These are phyloP conservation scores for Ichneumon xanthorius DNA, from an alignment of 2,888 invertebrate genomes.

Conservation along the genomic window DNA sequence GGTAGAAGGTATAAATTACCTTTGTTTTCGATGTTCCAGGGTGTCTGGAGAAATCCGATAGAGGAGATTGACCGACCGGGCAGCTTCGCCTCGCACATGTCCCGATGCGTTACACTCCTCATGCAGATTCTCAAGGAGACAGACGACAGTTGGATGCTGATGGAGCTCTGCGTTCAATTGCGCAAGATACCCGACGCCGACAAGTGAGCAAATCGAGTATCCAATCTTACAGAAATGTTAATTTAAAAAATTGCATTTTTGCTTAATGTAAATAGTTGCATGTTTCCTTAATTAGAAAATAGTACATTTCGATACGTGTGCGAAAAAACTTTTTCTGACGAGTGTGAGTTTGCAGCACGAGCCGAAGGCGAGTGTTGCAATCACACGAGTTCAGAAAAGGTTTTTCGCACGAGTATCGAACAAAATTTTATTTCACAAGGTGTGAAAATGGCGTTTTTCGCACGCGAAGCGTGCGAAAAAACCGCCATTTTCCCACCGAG, in stretches of 20 bases:
- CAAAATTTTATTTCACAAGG: no score
- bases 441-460: no score
- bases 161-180: slow-evolving; percentile 92
- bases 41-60: slow-evolving; percentile 96
- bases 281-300: background rate
- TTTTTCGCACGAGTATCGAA: no score
- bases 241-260: slow-evolving; percentile 1
- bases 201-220: slow-evolving; percentile 87
- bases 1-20: no score
- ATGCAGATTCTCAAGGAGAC: slow-evolving; percentile 93
- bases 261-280: background rate
- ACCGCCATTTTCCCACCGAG: no score
- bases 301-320: no score
- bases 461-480: no score
- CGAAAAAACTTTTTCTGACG: no score
- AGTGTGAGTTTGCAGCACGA: no score
- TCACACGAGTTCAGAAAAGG: no score
- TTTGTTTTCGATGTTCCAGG: slow-evolving; percentile 85
- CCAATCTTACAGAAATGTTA: background rate
- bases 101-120: slow-evolving; percentile 92
- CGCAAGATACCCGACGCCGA: slow-evolving; percentile 93
- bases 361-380: no score
- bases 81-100: slow-evolving; percentile 96
- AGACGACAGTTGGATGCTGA: slow-evolving; percentile 92
- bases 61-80: slow-evolving; percentile 97